Evolutionary conservation across 2,797 vertebrate species (phyloP).

Genomic region (Triplophysa bombifrons): DNA sequence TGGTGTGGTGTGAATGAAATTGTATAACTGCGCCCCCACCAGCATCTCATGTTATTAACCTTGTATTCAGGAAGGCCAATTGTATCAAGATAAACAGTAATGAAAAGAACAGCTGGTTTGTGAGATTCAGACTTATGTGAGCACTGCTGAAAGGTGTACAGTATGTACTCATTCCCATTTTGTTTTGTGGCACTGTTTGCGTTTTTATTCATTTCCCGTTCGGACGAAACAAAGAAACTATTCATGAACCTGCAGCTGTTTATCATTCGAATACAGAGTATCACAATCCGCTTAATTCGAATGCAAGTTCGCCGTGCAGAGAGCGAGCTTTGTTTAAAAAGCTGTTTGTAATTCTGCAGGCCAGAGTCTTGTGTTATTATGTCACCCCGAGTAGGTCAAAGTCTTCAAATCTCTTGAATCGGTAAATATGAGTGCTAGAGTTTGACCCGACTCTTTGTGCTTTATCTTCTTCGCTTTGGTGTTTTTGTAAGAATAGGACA

Average conservation of each 20-base stretch:
- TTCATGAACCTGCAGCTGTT: constrained; percentile 40
- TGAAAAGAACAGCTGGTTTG: constrained; percentile 76
- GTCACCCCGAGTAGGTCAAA: constrained; percentile 35
- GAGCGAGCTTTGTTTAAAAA: constrained; percentile 33
- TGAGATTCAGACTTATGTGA: constrained; percentile 52
- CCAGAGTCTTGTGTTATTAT: constrained; percentile 26
- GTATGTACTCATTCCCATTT: constrained; percentile 1
- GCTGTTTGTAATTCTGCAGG: constrained; percentile 17
- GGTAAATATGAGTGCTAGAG: constrained; percentile 12
- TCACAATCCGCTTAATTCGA: constrained; percentile 38
- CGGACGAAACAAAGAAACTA: constrained; percentile 27
- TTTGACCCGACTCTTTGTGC: constrained; percentile 11
- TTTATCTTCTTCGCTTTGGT: not conserved
- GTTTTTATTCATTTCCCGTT: not conserved
- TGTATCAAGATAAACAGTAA: constrained; percentile 75
- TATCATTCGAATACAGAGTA: constrained; percentile 40
- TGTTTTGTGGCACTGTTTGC: constrained; percentile 8
- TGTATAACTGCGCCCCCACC: constrained; percentile 69
- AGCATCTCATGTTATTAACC: constrained; percentile 74
- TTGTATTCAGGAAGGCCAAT: constrained; percentile 74
- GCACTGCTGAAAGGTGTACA: constrained; percentile 5
- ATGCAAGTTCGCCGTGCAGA: constrained; percentile 1
- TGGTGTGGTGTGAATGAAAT: constrained; percentile 64
- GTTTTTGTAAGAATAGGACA: constrained; percentile 16
- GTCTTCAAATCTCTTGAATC: not conserved